A percentile compares a stretch with the other conserved stretches of the same genome.
Conservation (phyloP, 2,888 invertebrate species). For the Malthinus seriepunctatus region DNA sequence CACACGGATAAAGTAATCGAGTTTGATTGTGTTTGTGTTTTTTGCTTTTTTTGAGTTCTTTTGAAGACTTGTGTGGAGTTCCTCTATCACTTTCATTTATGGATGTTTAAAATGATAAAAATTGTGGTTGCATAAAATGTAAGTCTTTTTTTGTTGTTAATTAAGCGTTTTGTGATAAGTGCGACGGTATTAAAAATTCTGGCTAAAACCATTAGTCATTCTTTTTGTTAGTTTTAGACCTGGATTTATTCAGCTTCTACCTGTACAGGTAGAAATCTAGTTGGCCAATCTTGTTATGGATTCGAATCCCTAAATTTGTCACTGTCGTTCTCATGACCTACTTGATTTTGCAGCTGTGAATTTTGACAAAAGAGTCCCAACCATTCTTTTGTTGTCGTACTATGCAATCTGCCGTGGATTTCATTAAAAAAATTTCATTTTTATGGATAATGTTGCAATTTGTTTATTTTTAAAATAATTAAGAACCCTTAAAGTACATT, state of each 20-base stretch:
- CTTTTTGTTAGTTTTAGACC: conserved; percentile 29
- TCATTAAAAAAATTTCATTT: background rate
- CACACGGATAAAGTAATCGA: conserved; percentile 18
- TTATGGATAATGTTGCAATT: background rate
- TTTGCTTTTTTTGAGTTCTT: conserved; percentile 3
- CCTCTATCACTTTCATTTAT: conserved; percentile 1
- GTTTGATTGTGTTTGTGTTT: conserved; percentile 17
- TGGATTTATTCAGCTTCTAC: conserved; percentile 31
- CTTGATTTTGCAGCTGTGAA: conserved; percentile 37
- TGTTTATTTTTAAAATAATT: background rate
- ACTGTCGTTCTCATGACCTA: conserved; percentile 27
- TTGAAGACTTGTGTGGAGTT: background rate
- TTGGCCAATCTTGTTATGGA: conserved; percentile 22
- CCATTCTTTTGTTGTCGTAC: conserved; percentile 5
- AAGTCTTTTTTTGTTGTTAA: background rate
- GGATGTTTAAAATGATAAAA: background rate
- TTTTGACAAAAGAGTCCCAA: conserved; percentile 27
- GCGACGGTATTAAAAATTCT: conserved; percentile 21
- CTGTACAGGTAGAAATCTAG: conserved; percentile 37
- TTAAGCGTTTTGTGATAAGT: conserved; percentile 1
- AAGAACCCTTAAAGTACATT: background rate
- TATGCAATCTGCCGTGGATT: conserved; percentile 1
- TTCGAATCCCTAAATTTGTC: conserved; percentile 21
- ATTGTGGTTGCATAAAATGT: background rate
- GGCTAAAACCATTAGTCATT: conserved; percentile 37